These are phyloP conservation scores for Brachionus koreanus DNA, from an alignment of 1,140 invertebrate species.

Conservation along the genomic window DNA sequence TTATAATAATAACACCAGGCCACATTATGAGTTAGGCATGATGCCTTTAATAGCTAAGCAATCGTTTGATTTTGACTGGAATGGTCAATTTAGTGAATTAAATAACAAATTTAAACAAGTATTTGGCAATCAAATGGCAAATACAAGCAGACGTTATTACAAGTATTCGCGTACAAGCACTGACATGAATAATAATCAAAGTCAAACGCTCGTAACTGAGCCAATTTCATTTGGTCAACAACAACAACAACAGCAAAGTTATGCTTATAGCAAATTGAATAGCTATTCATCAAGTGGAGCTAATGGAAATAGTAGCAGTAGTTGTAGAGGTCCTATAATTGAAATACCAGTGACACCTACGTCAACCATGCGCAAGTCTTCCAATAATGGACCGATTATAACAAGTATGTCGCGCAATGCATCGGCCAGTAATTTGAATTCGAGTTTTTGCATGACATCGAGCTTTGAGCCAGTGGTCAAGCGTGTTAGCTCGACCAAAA, in stretches of 20 bases:
- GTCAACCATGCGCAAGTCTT: not conserved
- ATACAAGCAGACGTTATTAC: not conserved
- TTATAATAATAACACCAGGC: not conserved
- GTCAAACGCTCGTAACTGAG: not conserved
- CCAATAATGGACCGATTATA: not conserved
- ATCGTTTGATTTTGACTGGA: not conserved
- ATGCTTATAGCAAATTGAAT: no score
- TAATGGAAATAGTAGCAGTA: not conserved
- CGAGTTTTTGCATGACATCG: not conserved
- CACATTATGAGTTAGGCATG: not conserved
- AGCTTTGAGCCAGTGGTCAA: conserved; percentile 13
- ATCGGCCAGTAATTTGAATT: not conserved
- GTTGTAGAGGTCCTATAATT: not conserved
- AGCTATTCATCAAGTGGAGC: not conserved
- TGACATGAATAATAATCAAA: not conserved
- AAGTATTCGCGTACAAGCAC: conserved; percentile 34
- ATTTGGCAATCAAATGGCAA: not conserved
- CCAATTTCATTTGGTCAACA: not conserved
- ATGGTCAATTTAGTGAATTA: conserved; percentile 15
- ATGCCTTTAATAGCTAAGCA: not conserved
- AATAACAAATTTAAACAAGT: conserved; percentile 24
- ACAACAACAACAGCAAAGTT: not conserved
- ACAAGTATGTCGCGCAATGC: not conserved
- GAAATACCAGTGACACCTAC: conserved; percentile 6
- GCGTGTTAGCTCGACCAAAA: not conserved